These are phyloP conservation scores for Drosophila melanogaster DNA, from an alignment of 1,140 invertebrate species.

Conservation along the genomic window Release_6_plus_ISO1_MT NT_033779.5:12927501-12928000, in stretches of 20 bases:
- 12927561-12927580: background rate
- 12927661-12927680: background rate
- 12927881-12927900: fast-evolving
- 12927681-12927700: background rate
- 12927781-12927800: constrained; percentile 60
- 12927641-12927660: background rate
- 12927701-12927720: no score
- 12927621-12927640: constrained; percentile 43
- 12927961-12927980: constrained; percentile 83
- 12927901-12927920: background rate
- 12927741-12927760: constrained; percentile 28
- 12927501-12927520: constrained; percentile 11
- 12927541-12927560: no score
- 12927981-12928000: constrained; percentile 84
- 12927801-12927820: constrained; percentile 67
- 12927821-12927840: constrained; percentile 66
- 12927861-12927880: constrained; percentile 15
- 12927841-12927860: constrained; percentile 8
- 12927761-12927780: constrained; percentile 57
- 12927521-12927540: background rate
- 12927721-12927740: background rate
- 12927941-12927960: constrained; percentile 66
- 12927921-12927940: constrained; percentile 10
- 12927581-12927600: constrained; percentile 53
- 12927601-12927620: constrained; percentile 72